A percentile compares a stretch with the other conserved stretches of the same genome.
phyloP scores from a whole-genome alignment of 2,888 invertebrate species.

The Caenorhabditis becei region DNA sequence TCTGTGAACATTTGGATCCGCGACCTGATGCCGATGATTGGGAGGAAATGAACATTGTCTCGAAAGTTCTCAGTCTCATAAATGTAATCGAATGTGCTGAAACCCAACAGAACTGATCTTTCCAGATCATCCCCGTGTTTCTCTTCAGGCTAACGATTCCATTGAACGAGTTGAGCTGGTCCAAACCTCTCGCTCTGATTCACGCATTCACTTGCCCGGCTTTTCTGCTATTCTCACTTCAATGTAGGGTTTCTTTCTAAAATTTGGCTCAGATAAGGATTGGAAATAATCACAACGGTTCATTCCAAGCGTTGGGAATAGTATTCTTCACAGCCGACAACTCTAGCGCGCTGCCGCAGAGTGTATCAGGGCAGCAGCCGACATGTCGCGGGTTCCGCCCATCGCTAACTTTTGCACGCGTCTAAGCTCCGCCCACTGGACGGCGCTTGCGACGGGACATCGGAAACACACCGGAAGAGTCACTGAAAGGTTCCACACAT shows the following conservation, averaged over 20 bases:
- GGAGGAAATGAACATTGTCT: constrained; percentile 58
- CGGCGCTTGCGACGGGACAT: no score
- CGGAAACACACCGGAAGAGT: no score
- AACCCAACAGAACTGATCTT: constrained; percentile 15
- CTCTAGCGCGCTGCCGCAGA: background rate
- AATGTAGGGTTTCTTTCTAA: constrained; percentile 65
- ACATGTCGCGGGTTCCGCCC: constrained; percentile 46
- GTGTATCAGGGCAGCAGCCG: constrained; percentile 33
- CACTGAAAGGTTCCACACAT: no score
- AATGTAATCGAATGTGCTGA: constrained; percentile 26
- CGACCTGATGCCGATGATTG: constrained; percentile 60
- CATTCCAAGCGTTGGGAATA: constrained; percentile 65
- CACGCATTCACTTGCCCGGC: constrained; percentile 84
- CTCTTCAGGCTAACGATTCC: constrained; percentile 85
- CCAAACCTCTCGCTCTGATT: constrained; percentile 84
- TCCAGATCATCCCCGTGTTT: constrained; percentile 84
- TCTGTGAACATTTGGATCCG: constrained; percentile 56
- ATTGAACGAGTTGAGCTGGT: constrained; percentile 84
- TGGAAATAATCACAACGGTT: constrained; percentile 57
- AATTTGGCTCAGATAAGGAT: constrained; percentile 61
- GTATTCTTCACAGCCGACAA: constrained; percentile 48
- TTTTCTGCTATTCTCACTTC: constrained; percentile 70
- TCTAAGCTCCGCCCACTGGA: constrained; percentile 45
- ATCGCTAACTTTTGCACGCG: constrained; percentile 38
- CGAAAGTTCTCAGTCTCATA: constrained; percentile 47